A percentile compares a stretch with the other conserved stretches of the same genome.
These are phyloP conservation scores for Idaea biselata DNA, from an alignment of 2,888 invertebrate species.

Conservation along the genomic window DNA sequence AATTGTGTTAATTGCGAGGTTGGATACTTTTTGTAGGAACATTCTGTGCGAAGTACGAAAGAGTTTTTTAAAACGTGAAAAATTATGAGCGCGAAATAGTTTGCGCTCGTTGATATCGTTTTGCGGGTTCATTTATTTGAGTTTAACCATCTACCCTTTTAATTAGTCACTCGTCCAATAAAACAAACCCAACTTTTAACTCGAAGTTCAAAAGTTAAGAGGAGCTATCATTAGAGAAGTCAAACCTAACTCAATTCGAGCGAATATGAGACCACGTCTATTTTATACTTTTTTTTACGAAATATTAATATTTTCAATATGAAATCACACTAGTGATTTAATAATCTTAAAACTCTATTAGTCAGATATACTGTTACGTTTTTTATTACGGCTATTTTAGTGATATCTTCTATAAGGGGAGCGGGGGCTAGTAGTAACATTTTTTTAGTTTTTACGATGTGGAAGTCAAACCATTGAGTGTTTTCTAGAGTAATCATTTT, in stretches of 20 bases:
- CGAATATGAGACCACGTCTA: slow-evolving; percentile 5
- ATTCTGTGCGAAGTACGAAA: slow-evolving; percentile 45
- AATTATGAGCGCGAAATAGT: slow-evolving; percentile 37
- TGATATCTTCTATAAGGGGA: no score
- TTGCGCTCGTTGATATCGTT: slow-evolving; percentile 28
- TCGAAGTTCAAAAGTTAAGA: slow-evolving; percentile 6
- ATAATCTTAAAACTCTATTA: no score
- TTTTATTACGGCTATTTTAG: no score
- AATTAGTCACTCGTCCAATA: slow-evolving; percentile 22
- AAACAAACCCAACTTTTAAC: slow-evolving; percentile 18
- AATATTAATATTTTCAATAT: slow-evolving; percentile 17
- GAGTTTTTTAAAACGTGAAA: slow-evolving; percentile 39
- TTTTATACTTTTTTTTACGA: not conserved
- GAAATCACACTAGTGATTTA: no score
- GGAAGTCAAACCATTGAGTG: no score
- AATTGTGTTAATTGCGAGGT: slow-evolving; percentile 69
- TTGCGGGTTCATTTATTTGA: slow-evolving; percentile 26
- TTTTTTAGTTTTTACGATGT: no score
- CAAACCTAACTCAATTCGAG: slow-evolving; percentile 13
- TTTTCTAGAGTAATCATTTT: no score
- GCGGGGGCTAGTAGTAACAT: no score
- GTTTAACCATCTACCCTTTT: slow-evolving; percentile 19
- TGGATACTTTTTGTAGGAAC: slow-evolving; percentile 55
- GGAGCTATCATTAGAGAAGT: slow-evolving; percentile 8
- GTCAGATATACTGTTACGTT: no score